Base-by-base conservation (phyloP, 2,888 invertebrate genomes). In the Macrophya alboannulata region DNA sequence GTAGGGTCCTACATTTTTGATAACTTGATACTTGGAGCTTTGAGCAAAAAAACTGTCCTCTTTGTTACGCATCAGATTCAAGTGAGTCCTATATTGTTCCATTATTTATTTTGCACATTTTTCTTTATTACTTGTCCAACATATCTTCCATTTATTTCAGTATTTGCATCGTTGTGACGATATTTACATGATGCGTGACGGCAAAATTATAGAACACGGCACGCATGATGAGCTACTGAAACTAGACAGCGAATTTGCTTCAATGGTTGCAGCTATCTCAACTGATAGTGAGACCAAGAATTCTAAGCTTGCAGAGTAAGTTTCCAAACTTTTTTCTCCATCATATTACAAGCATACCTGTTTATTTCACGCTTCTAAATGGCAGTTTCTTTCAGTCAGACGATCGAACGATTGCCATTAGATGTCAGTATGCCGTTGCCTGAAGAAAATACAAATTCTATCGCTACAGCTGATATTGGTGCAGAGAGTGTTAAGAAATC, bases 31-130 rank as follows among this genome's bases (percentile, higher is more conserved):
- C 90, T 94, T 12, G 94, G 93, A 40, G 93, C 94, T 40, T 91
- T 96, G 37, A 93, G 94, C 81, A 91, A 93, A 79, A 95, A 95
- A 91, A 95, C 95, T 1, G 93, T 95, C 55, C 91, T 96, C 12
- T 94, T 96, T 59, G 95, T 96, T 51, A 96, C 96, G 0, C 95
- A 96, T 92, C 95, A 96, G 89, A 91, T 95, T 25, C 95, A 96
- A 92, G 94, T 94, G 88, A 88, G 87, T 88, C 40, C 15, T 10
- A 9, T n/a, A 21, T 55, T 12, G 5, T 5, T 15, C 15, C 43
- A 43, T 6, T 40, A 12, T 45, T 45, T 43, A 17, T 5, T 12
- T 31, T n/a, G 10, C n/a, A 43, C 4, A 37, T 72, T n/a, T 4
- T 3, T 10, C 10, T 21, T 4, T 10, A 68, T 37, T 68, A 2